A percentile compares a stretch with the other conserved stretches of the same genome.
phyloP scores from a whole-genome alignment of 2,113 vertebrate species.

The Marmota flaviventris region DNA sequence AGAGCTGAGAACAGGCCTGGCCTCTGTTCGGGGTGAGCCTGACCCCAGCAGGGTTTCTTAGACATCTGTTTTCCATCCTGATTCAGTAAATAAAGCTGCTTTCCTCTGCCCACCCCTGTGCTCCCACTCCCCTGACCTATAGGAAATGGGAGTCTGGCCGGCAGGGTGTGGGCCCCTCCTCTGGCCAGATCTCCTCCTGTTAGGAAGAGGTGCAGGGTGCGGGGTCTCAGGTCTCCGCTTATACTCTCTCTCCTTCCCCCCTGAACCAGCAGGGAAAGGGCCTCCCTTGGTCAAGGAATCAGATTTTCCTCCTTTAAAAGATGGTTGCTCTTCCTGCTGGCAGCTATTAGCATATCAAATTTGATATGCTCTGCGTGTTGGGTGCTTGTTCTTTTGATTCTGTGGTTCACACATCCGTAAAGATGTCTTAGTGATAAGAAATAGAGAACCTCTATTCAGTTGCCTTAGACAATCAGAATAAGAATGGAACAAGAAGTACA shows the following conservation, averaged over 20 bases:
- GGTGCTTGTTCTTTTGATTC: slow-evolving; percentile 1
- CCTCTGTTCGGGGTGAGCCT: slow-evolving; percentile 62
- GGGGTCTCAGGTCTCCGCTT: background rate
- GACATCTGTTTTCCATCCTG: slow-evolving; percentile 74
- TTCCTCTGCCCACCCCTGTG: slow-evolving; percentile 13
- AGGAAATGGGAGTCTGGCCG: slow-evolving; percentile 52
- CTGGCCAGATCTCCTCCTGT: background rate
- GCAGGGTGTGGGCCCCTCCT: background rate
- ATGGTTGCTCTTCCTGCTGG: background rate
- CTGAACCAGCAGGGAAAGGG: background rate
- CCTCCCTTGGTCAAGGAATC: background rate
- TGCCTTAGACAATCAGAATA: slow-evolving; percentile 25
- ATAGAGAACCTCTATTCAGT: background rate
- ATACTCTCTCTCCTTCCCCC: background rate
- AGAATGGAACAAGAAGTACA: background rate
- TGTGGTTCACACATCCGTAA: background rate
- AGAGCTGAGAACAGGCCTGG: slow-evolving; percentile 42
- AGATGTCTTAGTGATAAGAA: slow-evolving; percentile 29
- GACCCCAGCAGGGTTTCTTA: slow-evolving; percentile 31
- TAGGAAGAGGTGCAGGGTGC: background rate
- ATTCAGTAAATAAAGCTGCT: slow-evolving; percentile 73
- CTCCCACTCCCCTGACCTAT: slow-evolving; percentile 14
- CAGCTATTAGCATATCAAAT: background rate
- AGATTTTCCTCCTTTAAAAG: slow-evolving; percentile 1
- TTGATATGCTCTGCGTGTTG: background rate